A percentile compares a stretch with the other conserved stretches of the same genome.
These are phyloP conservation scores for Nannobrachium achirus DNA, from an alignment of 2,113 vertebrate species.

Conservation along the genomic window DNA sequence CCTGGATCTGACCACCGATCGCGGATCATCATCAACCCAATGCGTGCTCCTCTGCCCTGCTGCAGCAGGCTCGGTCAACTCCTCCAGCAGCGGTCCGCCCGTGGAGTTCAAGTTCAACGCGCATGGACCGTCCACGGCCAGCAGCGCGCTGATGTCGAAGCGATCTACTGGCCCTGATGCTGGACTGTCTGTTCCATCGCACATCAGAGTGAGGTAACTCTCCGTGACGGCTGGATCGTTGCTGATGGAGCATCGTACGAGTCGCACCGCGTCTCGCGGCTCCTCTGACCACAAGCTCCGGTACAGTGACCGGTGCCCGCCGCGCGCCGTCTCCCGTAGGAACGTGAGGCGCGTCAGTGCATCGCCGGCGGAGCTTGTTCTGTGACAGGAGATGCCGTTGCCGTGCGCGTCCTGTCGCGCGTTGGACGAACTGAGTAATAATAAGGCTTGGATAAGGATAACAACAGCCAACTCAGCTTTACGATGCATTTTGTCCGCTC, in stretches of 20 bases:
- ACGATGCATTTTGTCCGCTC: conserved; percentile 40
- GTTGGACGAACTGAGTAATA: conserved; percentile 7
- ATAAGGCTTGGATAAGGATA: conserved; percentile 28
- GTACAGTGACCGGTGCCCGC: conserved; percentile 45
- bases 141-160: conserved; percentile 46
- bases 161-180: not conserved
- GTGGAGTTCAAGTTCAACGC: not conserved
- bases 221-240: conserved; percentile 17
- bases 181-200: conserved; percentile 31
- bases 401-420: conserved; percentile 1
- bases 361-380: not conserved
- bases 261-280: not conserved
- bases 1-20: conserved; percentile 7
- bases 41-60: not conserved
- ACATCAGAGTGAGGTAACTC: conserved; percentile 63
- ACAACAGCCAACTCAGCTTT: not conserved
- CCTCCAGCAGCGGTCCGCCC: not conserved
- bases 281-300: conserved; percentile 78
- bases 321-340: conserved; percentile 26
- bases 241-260: conserved; percentile 62
- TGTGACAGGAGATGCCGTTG: conserved; percentile 60
- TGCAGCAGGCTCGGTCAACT: not conserved
- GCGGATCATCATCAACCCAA: not conserved
- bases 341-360: conserved; percentile 49
- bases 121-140: conserved; percentile 52